Conservation (phyloP, 2,888 invertebrate genomes). For the Lepidochitona cinerea region DNA sequence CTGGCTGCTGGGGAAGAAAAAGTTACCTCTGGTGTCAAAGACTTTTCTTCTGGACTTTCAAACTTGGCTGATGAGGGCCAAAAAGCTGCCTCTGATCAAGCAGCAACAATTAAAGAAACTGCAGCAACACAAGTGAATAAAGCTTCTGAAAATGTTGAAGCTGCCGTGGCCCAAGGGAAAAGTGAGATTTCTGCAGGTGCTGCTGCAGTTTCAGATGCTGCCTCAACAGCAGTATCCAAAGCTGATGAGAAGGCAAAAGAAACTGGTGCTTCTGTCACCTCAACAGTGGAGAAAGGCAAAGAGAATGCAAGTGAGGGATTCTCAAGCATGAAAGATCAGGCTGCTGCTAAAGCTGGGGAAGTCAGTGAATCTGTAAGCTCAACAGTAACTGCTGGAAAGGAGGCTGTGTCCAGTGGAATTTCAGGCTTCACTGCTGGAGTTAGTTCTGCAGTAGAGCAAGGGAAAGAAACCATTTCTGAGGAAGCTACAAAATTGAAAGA, state of each 20-base stretch:
- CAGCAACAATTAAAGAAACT: conserved; percentile 5
- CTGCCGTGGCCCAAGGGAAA: background rate
- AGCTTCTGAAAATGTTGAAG: background rate
- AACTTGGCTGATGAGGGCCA: background rate
- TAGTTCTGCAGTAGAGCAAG: background rate
- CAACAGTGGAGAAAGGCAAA: background rate
- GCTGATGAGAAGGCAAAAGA: background rate
- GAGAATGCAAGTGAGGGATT: background rate
- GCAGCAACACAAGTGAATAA: background rate
- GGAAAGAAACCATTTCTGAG: background rate
- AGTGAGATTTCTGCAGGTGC: background rate
- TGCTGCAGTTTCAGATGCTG: background rate
- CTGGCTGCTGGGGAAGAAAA: background rate
- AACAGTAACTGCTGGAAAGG: background rate
- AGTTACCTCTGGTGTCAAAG: background rate
- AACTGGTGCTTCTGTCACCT: background rate
- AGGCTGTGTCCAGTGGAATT: background rate
- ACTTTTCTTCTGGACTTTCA: background rate
- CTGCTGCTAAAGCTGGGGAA: background rate
- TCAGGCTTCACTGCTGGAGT: background rate
- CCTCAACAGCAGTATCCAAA: background rate
- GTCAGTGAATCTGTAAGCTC: background rate
- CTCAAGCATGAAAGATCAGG: background rate
- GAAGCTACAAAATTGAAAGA: background rate
- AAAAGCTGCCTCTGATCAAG: background rate